These are phyloP conservation scores for Eristalis tenax DNA, from an alignment of 2,888 invertebrate genomes.

Conservation along the genomic window DNA sequence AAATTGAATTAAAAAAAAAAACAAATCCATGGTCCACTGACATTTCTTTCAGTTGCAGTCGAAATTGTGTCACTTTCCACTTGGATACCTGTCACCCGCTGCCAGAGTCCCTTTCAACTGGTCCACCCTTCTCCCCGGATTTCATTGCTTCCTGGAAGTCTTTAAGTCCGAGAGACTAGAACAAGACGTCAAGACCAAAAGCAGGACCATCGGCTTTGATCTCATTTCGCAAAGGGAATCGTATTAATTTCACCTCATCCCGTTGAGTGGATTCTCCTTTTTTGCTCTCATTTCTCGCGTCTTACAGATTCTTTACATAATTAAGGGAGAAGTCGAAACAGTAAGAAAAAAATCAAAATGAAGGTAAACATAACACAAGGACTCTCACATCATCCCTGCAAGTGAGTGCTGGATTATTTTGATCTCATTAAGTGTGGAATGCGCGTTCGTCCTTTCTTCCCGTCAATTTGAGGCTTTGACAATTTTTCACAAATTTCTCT, in stretches of 20 bases:
- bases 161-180: not conserved
- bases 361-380: conserved; percentile 43
- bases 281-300: not conserved
- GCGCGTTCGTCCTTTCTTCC: conserved; percentile 32
- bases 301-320: conserved; percentile 54
- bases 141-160: not conserved
- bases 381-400: conserved; percentile 48
- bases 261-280: conserved; percentile 53
- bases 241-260: conserved; percentile 56
- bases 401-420: conserved; percentile 67
- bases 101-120: not conserved
- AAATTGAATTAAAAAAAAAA: too few relatives aligned
- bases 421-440: conserved; percentile 68
- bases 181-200: not conserved
- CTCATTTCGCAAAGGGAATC: conserved; percentile 40
- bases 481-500: conserved; percentile 23
- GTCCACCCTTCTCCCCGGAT: not conserved
- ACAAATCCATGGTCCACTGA: too few relatives aligned
- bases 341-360: conserved; percentile 42
- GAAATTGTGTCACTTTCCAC: not conserved
- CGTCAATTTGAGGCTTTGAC: conserved; percentile 64
- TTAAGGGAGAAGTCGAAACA: conserved; percentile 54
- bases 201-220: conserved; percentile 42
- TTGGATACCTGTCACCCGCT: not conserved
- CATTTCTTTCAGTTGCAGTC: not conserved